Evolutionary conservation across 30 jellyfish, hydroid and myxozoan species (phyloP), one percentile per base, ranked within the genome.

Genomic region (Cassiopea xamachana): DNA sequence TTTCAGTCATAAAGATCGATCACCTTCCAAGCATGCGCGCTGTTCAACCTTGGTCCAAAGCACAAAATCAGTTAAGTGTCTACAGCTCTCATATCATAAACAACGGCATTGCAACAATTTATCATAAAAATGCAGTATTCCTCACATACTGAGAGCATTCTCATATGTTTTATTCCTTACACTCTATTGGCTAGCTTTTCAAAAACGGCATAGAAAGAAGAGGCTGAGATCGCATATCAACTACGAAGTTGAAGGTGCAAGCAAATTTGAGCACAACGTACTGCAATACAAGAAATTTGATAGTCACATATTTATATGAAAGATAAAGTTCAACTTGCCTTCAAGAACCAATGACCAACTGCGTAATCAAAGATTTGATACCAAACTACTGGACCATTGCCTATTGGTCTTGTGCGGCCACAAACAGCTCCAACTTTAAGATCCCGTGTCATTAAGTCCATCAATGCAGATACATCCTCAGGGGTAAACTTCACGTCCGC

Each of bases 341-440:
- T 94, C 84, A 94, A 74, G 19, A 94, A 81, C 98, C 98, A 94
- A 55, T 94, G 98, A 2, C 98, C 98, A 69, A 94, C 91, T 7
- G 98, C 98, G 69, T 89, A 89, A 67, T 93, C 98, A 68, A 93
- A 93, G 46, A 94, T 94, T 85, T 89, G 97, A 79, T 94, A 94
- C 97, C 97, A 89, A 46, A 90, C 97, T 19, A 90, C 71, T 4
- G 97, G 97, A 19, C 98, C 98, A 46, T 91, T 60, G 9, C 98
- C 98, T 84, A 89, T 70, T 19, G 98, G 98, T 13, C 88, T 92
- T 9, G 98, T 94, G 39, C 98, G 84, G 4, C 98, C 98, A 69
- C 98, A 94, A 18, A 94, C 98, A 14, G 98, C 98, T 2, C 96
- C 98, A 70, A 94, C 97, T 7, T 73, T 80, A 27, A 88, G 96